phyloP scores from a whole-genome alignment of 2,797 vertebrate species.

The Steatocranus sp. region DNA sequence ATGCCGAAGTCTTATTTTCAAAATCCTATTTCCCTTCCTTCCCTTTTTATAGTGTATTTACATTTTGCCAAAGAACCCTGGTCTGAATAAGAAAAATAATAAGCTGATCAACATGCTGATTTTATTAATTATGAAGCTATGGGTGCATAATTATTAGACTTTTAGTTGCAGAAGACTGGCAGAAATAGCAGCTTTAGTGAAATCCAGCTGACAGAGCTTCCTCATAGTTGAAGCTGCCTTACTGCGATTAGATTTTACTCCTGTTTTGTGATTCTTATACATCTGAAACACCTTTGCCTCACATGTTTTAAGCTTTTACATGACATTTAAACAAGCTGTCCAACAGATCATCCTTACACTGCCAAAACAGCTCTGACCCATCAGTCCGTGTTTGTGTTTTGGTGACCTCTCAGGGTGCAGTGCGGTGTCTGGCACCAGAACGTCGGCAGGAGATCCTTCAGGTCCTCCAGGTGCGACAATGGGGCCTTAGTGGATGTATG shows the following conservation, averaged over 20 bases:
- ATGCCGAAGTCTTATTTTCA: background rate
- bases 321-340: fast-evolving
- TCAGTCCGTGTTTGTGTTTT: background rate
- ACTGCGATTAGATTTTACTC: background rate
- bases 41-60: background rate
- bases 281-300: background rate
- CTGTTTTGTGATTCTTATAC: background rate
- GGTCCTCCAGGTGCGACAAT: background rate
- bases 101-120: background rate
- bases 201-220: background rate
- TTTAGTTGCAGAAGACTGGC: background rate
- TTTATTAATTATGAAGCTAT: background rate
- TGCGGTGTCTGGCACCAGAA: background rate
- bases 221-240: background rate
- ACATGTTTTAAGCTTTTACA: background rate
- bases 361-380: background rate
- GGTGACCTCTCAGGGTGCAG: background rate
- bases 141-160: background rate
- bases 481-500: background rate
- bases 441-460: background rate
- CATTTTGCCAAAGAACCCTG: background rate
- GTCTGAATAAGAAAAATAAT: background rate
- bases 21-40: background rate
- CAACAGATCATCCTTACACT: background rate
- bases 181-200: background rate